Conservation (phyloP, 2,888 invertebrate genomes). For the Eupithecia abbreviata region DNA sequence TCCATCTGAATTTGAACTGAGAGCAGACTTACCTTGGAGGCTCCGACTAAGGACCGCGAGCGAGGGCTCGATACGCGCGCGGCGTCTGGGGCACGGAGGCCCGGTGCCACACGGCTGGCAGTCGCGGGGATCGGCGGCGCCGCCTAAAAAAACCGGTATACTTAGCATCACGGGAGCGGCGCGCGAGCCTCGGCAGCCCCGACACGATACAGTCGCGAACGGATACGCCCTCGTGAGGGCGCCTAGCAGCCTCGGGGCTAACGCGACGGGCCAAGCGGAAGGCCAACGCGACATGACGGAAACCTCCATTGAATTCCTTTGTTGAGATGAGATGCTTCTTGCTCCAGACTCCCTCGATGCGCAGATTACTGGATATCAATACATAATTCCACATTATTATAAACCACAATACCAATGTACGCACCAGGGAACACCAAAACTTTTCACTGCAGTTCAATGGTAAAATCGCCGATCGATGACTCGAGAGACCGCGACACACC, state of each 20-base stretch:
- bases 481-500: conserved; percentile 77
- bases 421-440: conserved; percentile 82
- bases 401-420: conserved; percentile 82
- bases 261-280: conserved; percentile 77
- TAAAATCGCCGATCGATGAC: conserved; percentile 62
- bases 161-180: conserved; percentile 74
- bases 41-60: conserved; percentile 67
- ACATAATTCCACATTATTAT: conserved; percentile 78
- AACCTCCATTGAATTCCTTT: conserved; percentile 44
- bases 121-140: conserved; percentile 75
- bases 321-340: conserved; percentile 48
- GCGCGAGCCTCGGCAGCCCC: conserved; percentile 54
- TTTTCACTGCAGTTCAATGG: conserved; percentile 79
- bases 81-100: conserved; percentile 68
- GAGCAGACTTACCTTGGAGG: conserved; percentile 71
- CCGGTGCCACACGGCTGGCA: conserved; percentile 75
- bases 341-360: conserved; percentile 46
- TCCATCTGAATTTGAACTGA: conserved; percentile 62
- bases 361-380: conserved; percentile 68
- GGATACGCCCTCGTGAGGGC: conserved; percentile 72
- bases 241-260: conserved; percentile 75
- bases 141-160: conserved; percentile 80
- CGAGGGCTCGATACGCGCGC: conserved; percentile 83
- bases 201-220: conserved; percentile 69
- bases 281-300: conserved; percentile 66